These are phyloP conservation scores for Ptilodon capucinus DNA, from an alignment of 2,888 invertebrate species.

Conservation along the genomic window DNA sequence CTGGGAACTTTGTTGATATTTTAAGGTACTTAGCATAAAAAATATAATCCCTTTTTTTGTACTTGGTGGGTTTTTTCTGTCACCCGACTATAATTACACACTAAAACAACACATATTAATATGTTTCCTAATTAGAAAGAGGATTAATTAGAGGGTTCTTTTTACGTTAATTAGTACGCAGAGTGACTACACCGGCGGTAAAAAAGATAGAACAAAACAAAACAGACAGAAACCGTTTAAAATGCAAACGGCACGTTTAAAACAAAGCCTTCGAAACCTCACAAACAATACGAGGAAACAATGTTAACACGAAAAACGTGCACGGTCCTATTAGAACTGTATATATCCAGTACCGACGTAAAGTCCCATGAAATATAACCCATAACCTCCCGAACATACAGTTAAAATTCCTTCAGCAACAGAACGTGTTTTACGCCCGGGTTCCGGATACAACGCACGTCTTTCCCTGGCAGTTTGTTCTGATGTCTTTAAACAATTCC, in stretches of 20 bases:
- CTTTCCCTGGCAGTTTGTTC: conserved; percentile 28
- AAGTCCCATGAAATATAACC: conserved; percentile 12
- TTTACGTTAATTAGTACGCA: too few relatives aligned
- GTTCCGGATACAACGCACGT: conserved; percentile 26
- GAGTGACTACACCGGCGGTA: too few relatives aligned
- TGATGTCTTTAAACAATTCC: conserved; percentile 8
- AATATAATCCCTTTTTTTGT: too few relatives aligned
- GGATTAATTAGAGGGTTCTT: too few relatives aligned
- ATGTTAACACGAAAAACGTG: conserved; percentile 38
- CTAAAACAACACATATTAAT: too few relatives aligned
- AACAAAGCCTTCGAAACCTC: conserved; percentile 31
- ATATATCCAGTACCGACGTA: conserved; percentile 39
- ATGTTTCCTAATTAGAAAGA: too few relatives aligned
- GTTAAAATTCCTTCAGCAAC: conserved; percentile 29
- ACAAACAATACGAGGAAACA: conserved; percentile 41
- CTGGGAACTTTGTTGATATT: too few relatives aligned
- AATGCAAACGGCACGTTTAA: conserved; percentile 39
- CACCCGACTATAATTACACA: too few relatives aligned
- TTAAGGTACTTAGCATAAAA: too few relatives aligned
- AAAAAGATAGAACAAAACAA: background rate
- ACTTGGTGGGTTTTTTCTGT: too few relatives aligned
- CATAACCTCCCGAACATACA: conserved; percentile 10
- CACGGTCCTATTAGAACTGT: conserved; percentile 36
- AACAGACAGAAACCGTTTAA: conserved; percentile 25
- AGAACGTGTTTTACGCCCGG: conserved; percentile 15